Evolutionary conservation across 2,888 invertebrate species (phyloP).

Genomic region (Philhelius pedissequus): DNA sequence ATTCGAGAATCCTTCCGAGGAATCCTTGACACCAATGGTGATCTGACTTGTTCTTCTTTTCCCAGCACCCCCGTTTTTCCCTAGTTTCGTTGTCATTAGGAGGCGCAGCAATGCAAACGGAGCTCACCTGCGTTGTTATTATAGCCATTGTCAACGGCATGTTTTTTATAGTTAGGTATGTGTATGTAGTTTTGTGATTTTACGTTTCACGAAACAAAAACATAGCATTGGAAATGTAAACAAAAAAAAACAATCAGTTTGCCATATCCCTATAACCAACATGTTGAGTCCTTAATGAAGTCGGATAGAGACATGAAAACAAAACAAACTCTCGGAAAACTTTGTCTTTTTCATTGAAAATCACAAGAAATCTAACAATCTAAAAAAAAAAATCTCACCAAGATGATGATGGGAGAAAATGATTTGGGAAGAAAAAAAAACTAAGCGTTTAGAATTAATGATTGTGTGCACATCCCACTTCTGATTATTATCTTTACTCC

Average conservation of each 20-base stretch:
- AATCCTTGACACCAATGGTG: constrained; percentile 57
- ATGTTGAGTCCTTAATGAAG: not conserved
- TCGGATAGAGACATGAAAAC: not conserved
- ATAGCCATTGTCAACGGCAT: constrained; percentile 39
- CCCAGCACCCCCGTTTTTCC: not conserved
- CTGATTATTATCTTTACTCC: not conserved
- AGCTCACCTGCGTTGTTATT: constrained; percentile 3
- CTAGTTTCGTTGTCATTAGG: constrained; percentile 22
- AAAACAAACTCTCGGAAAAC: not conserved
- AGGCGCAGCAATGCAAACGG: constrained; percentile 17
- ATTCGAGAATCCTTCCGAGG: constrained; percentile 15
- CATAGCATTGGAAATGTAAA: not conserved
- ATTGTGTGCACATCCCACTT: constrained; percentile 19
- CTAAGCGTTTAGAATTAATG: not conserved
- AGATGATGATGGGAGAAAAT: not conserved
- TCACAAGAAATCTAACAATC: not conserved
- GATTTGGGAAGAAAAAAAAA: not conserved
- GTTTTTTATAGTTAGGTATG: constrained; percentile 5
- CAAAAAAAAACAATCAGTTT: not conserved
- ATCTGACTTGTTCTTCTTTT: not conserved
- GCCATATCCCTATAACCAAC: not conserved
- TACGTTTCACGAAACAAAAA: constrained; percentile 41
- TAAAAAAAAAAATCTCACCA: not conserved
- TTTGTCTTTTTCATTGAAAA: not conserved
- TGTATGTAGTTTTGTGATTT: constrained; percentile 41